Evolutionary conservation across 1,140 invertebrate species (phyloP), one percentile per base, ranked within the genome.

Genomic region (Ladona fulva): DNA sequence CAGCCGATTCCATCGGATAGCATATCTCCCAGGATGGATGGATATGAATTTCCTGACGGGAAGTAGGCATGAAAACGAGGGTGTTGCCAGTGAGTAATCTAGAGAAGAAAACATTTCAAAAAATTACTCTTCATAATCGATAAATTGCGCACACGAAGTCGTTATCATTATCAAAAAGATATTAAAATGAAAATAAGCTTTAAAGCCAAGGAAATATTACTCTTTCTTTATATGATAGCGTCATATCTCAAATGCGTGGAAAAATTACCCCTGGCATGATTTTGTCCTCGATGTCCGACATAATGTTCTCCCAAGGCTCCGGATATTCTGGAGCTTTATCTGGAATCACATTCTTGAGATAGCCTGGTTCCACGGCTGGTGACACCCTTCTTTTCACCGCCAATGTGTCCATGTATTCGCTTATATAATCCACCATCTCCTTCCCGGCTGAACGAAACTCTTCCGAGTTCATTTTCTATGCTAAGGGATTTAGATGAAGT

Each of bases 1-100:
- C 89, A 90, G 1, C 90, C 91, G 74, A 92, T 87, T 16, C 89
- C 90, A 82, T 91, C 89, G 19, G 88, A 88, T 10, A 92, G 81
- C 89, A 92, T 90, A 80, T 92, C 91, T 5, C 89, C 92, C 10
- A 93, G 82, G 74, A 92, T 90, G 12, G 91, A 92, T 0, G 91
- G 91, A 81, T 87, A 93, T 0, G 90, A 91, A 83, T 92, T 91
- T 25, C 91, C 92, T 7, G 91, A 89, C 3, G 91, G 92, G 83
- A 92, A 93, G 82, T 93, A 92, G 0, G 92, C 91, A 81, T 92
- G 91, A 82, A 92, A 93, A 74, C 90, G 83, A 0, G 91, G 91
- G 83, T 93, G 92, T 82, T 92, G 90, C 91, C 91, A 92, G 82
- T 93, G 91, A 1, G 91, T 37, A 8, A 37, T 37, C 29, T 37